These are phyloP conservation scores for Mamestra configurata DNA, from an alignment of 1,140 invertebrate species.

Conservation along the genomic window DNA sequence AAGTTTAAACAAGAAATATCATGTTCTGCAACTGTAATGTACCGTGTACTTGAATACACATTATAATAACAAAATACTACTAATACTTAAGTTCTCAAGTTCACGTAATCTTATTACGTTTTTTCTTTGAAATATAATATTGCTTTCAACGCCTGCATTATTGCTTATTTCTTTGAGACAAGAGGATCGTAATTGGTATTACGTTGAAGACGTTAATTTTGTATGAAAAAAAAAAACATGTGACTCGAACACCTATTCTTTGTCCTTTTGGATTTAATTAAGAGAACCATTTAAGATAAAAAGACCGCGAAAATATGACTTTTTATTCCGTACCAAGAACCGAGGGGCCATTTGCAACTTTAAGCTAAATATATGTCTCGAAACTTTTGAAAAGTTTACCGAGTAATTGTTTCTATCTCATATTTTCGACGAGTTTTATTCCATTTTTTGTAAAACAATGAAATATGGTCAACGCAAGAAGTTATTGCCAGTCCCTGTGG, in stretches of 20 bases:
- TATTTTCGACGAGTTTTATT: background rate
- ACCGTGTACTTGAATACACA: background rate
- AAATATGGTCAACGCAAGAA: background rate
- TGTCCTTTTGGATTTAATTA: too few relatives aligned
- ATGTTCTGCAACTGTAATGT: background rate
- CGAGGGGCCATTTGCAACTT: background rate
- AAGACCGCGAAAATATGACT: too few relatives aligned
- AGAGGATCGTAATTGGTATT: background rate
- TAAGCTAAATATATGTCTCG: background rate
- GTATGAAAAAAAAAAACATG: background rate
- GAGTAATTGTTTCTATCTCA: background rate
- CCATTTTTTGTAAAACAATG: background rate
- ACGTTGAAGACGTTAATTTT: background rate
- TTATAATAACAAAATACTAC: background rate
- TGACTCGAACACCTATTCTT: too few relatives aligned
- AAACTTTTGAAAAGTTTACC: background rate
- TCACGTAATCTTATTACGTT: constrained; percentile 1
- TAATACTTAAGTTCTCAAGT: background rate
- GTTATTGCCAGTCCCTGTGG: background rate
- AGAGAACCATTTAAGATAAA: too few relatives aligned
- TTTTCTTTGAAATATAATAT: constrained; percentile 10
- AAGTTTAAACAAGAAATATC: background rate
- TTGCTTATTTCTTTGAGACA: background rate
- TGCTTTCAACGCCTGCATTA: constrained; percentile 7
- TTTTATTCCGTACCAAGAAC: too few relatives aligned